phyloP scores from a whole-genome alignment of 2,113 vertebrate genomes.

The Trochalopteron elliotii region DNA sequence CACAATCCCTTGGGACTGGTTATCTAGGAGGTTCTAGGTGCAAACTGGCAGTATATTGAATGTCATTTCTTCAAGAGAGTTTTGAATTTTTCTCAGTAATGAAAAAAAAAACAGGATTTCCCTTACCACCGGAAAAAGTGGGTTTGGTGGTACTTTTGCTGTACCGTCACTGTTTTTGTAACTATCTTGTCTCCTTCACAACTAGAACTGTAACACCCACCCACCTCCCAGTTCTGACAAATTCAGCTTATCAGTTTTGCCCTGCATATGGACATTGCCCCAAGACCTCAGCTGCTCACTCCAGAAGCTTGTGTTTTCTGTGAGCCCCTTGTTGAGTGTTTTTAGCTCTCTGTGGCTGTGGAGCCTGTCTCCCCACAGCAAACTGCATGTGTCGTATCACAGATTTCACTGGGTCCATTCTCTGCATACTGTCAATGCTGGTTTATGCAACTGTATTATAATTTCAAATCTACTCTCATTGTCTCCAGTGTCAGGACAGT shows the following conservation, averaged over 20 bases:
- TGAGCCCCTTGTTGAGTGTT: not conserved
- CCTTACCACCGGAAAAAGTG: not conserved
- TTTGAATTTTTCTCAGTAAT: not conserved
- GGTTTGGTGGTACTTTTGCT: not conserved
- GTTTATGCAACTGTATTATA: not conserved
- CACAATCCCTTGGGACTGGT: not conserved
- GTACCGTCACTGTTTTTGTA: not conserved
- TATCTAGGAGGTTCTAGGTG: not conserved
- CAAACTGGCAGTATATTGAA: not conserved
- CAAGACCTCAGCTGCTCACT: not conserved
- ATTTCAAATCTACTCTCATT: not conserved
- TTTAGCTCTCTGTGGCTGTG: not conserved
- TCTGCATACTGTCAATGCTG: rapidly evolving
- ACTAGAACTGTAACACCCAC: too few relatives aligned
- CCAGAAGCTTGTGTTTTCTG: not conserved
- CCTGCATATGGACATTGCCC: not conserved
- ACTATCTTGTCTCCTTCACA: not conserved
- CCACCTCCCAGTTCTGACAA: not conserved
- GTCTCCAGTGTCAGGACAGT: not conserved
- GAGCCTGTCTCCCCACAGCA: not conserved
- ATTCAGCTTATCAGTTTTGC: not conserved
- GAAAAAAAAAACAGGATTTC: not conserved
- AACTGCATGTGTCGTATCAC: not conserved
- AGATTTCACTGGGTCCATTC: not conserved
- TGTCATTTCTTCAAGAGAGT: not conserved